Evolutionary conservation across 2,888 invertebrate species (phyloP).

Genomic region (Athalia rosae): DNA sequence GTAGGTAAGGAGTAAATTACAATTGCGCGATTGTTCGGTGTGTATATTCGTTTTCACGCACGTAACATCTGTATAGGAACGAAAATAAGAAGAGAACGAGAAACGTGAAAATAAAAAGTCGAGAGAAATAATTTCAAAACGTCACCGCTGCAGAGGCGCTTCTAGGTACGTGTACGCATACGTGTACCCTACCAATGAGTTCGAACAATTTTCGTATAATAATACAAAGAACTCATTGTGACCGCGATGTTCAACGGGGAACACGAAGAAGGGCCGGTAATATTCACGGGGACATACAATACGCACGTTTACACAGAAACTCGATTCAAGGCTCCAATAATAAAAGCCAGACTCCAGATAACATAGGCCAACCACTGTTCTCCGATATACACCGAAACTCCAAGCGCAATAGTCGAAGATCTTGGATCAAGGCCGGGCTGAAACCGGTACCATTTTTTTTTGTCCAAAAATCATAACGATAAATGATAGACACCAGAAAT

Average conservation of each 20-base stretch:
- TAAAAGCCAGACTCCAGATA: constrained; percentile 25
- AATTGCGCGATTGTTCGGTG: too few relatives aligned
- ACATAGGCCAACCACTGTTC: constrained; percentile 42
- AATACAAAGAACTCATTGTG: constrained; percentile 45
- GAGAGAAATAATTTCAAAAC: background rate
- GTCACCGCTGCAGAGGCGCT: too few relatives aligned
- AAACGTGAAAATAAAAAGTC: background rate
- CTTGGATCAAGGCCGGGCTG: background rate
- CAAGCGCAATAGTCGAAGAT: constrained; percentile 18
- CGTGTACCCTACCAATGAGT: background rate
- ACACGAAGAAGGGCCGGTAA: background rate
- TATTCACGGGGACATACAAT: background rate
- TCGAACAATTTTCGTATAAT: background rate
- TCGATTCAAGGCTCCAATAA: constrained; percentile 9
- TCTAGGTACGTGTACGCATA: too few relatives aligned
- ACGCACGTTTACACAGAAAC: background rate
- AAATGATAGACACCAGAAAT: too few relatives aligned
- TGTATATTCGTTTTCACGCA: too few relatives aligned
- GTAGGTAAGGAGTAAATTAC: too few relatives aligned
- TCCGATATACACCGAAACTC: constrained; percentile 13
- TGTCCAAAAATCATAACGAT: background rate
- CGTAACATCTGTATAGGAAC: too few relatives aligned
- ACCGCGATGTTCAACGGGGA: constrained; percentile 10
- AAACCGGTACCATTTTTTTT: background rate
- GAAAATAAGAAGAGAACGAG: too few relatives aligned